Evolutionary conservation across 2,797 vertebrate genomes (phyloP).

Genomic region (Clamator glandarius): DNA sequence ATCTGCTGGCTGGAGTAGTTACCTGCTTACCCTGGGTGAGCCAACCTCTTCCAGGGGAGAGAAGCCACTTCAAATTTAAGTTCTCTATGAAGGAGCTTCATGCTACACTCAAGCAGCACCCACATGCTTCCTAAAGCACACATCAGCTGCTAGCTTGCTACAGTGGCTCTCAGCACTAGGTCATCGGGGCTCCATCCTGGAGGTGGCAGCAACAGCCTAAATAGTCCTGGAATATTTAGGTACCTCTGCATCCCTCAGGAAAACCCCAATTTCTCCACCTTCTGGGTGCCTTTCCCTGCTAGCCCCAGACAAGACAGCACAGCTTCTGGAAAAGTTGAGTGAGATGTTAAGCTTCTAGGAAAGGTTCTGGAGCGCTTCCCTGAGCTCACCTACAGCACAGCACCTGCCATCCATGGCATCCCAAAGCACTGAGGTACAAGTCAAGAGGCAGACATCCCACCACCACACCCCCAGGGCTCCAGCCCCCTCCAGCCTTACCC

Average conservation of each 20-base stretch:
- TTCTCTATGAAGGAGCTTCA: no score
- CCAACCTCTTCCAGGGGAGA: no score
- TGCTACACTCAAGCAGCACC: background rate
- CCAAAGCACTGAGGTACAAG: accelerated
- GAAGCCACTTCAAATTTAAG: background rate
- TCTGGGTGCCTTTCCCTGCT: background rate
- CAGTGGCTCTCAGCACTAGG: background rate
- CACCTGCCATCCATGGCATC: background rate
- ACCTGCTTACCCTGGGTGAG: background rate
- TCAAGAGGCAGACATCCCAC: no score
- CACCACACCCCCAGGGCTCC: background rate
- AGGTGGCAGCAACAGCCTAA: background rate
- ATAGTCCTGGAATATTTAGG: background rate
- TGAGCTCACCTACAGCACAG: background rate
- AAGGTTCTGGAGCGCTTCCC: background rate
- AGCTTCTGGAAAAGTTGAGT: background rate
- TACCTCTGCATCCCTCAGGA: background rate
- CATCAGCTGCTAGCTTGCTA: background rate
- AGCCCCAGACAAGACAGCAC: background rate
- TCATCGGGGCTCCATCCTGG: background rate
- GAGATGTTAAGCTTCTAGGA: background rate
- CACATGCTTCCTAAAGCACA: background rate
- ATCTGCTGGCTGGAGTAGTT: background rate
- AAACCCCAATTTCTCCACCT: background rate
- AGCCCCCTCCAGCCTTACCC: background rate